These are phyloP conservation scores for Ruditapes philippinarum DNA, from an alignment of 1,140 invertebrate species.

Conservation along the genomic window DNA sequence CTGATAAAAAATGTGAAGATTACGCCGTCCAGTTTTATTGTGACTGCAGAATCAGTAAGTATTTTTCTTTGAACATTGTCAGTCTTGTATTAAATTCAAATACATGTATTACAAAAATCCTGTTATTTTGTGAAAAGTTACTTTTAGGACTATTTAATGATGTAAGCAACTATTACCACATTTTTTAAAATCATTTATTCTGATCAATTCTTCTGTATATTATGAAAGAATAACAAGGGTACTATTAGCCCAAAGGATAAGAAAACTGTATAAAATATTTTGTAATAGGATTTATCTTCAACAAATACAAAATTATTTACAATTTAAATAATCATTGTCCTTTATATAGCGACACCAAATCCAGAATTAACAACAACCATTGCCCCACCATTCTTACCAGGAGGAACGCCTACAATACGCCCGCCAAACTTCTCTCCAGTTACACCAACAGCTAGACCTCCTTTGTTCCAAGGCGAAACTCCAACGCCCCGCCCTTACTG, in stretches of 20 bases:
- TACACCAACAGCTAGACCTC: conserved; percentile 48
- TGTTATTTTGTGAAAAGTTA: no score
- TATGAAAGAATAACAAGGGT: no score
- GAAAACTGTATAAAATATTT: background rate
- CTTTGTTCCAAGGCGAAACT: conserved; percentile 13
- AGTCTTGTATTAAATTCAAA: no score
- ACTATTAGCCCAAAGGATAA: no score
- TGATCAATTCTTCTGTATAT: no score
- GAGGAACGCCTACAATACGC: conserved; percentile 27
- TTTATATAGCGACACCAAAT: background rate
- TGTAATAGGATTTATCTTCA: no score
- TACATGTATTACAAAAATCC: no score
- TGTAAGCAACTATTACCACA: no score
- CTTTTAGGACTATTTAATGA: no score
- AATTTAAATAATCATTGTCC: background rate
- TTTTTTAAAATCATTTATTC: no score
- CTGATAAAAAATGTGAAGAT: conserved; percentile 75
- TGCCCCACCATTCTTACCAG: conserved; percentile 38
- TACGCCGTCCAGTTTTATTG: conserved; percentile 86
- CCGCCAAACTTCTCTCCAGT: conserved; percentile 54
- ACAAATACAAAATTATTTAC: no score
- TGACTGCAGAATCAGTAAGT: conserved; percentile 79
- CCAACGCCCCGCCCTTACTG: conserved; percentile 61
- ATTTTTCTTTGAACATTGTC: no score
- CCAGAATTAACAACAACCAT: conserved; percentile 36